Evolutionary conservation across 1,140 invertebrate species (phyloP).

Genomic region (Tribolium castaneum): DNA sequence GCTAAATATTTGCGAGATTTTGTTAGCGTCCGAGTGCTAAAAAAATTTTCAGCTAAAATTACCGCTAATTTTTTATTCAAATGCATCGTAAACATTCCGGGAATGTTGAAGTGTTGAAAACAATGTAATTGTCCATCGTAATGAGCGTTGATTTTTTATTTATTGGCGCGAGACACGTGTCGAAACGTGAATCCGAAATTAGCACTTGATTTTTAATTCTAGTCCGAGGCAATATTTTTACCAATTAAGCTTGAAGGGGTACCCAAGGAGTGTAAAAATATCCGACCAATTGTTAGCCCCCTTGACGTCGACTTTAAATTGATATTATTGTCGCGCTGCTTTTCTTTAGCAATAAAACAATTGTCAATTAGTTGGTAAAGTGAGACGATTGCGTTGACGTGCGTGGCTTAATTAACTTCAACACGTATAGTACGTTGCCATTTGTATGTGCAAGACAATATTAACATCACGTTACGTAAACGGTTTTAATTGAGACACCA

Average conservation of each 20-base stretch:
- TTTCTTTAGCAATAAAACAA: neutral
- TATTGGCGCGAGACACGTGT: neutral
- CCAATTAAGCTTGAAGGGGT: too few relatives aligned
- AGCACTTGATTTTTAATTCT: too few relatives aligned
- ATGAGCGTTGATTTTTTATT: neutral
- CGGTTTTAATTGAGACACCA: neutral
- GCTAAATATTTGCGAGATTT: neutral
- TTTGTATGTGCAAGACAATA: neutral
- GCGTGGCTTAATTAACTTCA: slow-evolving; percentile 7
- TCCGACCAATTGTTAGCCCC: neutral
- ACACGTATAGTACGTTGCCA: slow-evolving; percentile 2
- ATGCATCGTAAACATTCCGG: neutral
- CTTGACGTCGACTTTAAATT: neutral
- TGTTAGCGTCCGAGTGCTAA: neutral
- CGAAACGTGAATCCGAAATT: neutral
- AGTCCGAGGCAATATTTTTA: too few relatives aligned
- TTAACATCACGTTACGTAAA: neutral
- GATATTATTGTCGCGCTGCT: slow-evolving; percentile 1
- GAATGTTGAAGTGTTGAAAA: neutral
- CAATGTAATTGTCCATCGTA: neutral
- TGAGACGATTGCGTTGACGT: slow-evolving; percentile 9
- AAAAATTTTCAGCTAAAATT: neutral
- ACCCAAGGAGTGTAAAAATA: too few relatives aligned
- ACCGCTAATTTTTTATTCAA: neutral
- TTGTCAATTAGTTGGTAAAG: neutral